Base-by-base conservation (phyloP, 2,888 invertebrate genomes). In the Andrena marginata region DNA sequence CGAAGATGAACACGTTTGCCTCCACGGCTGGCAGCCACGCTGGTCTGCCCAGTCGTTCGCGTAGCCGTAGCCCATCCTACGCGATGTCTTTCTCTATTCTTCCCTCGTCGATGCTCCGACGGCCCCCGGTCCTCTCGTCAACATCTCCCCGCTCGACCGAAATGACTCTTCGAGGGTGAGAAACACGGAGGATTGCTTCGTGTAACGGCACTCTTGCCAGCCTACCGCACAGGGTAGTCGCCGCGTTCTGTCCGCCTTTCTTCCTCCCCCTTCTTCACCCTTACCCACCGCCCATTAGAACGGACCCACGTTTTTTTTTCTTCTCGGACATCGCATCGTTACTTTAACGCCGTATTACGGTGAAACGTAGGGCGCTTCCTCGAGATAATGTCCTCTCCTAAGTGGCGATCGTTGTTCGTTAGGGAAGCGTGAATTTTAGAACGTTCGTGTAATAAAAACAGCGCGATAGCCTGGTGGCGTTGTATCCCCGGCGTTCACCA, bases 1-100 rank as follows among this genome's bases (percentile, higher is more conserved):
- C 84, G 88, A 89, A 86, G 84, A 88, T 86, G 86, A 88, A 91
- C 87, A 88, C 84, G 85, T 89, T 83, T 78, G 77, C 77, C 54
- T 82, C 59, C 59, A 63, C 64, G 62, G 77, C 26, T 63, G 71
- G 23, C 48, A 62, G 42, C 68, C 26, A 62, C 26, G 68, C 49
- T 49, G 63, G 33, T 54, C 54, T 42, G 68, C 20, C 63, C 23
- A 16, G 71, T 71, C 60, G 51, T 73, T 54, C 54, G 48, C 70
- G 20, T 64, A 31, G 49, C 48, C 42, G 26, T 64, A 23, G 42
- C 54, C 42, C 67, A 64, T 75, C 71, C 75, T 74, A 63, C 54
- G 70, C 75, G 51, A 65, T 67, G 65, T 84, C 60, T 76, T 74
- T 77, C 76, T 72, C 75, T 75, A 60, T 82, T 81, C 84, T 84